phyloP scores from a whole-genome alignment of 1,140 invertebrate genomes.

The Heliconius hewitsoni region DNA sequence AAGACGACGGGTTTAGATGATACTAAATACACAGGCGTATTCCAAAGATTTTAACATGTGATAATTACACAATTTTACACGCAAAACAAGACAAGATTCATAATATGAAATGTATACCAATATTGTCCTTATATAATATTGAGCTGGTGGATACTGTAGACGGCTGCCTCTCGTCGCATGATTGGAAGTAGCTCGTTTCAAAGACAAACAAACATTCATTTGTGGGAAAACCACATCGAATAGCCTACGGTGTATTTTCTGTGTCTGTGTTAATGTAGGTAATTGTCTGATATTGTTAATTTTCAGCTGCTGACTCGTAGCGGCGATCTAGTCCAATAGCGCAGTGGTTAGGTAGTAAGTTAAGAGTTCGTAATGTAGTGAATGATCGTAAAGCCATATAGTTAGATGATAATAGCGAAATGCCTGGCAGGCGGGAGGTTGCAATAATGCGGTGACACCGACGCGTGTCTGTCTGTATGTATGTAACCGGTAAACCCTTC shows the following conservation, averaged over 20 bases:
- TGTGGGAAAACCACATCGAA: constrained; percentile 15
- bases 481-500: constrained; percentile 68
- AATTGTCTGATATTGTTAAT: constrained; percentile 69
- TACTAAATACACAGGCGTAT: constrained; percentile 27
- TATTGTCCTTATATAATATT: background rate
- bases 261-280: constrained; percentile 62
- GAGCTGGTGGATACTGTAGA: background rate
- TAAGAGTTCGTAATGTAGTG: constrained; percentile 72
- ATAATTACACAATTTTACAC: constrained; percentile 21
- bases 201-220: constrained; percentile 16
- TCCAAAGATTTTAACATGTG: constrained; percentile 26
- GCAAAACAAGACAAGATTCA: background rate
- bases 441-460: constrained; percentile 63
- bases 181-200: constrained; percentile 18
- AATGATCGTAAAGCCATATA: constrained; percentile 75
- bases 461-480: constrained; percentile 23
- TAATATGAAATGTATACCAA: background rate
- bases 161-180: constrained; percentile 24
- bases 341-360: constrained; percentile 71
- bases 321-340: constrained; percentile 69
- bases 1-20: constrained; percentile 22
- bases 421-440: constrained; percentile 73
- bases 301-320: constrained; percentile 50
- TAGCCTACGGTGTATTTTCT: constrained; percentile 44
- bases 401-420: constrained; percentile 75